Percentiles rank a stretch among this genome's conserved stretches.
These are phyloP conservation scores for Euleptes europaea DNA, from an alignment of 2,113 vertebrate genomes.

Conservation along the genomic window DNA sequence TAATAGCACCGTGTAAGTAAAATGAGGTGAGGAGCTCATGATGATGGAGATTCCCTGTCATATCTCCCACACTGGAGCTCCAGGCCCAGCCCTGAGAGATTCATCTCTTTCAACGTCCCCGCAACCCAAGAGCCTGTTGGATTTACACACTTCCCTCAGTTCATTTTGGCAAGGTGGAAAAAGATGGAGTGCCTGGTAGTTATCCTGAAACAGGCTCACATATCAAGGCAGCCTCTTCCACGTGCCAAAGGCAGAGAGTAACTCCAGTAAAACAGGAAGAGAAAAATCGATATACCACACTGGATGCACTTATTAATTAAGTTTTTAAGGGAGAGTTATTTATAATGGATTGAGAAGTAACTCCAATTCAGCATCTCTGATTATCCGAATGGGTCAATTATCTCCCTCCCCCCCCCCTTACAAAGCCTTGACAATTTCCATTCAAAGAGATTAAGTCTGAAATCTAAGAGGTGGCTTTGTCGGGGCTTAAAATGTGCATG, in stretches of 20 bases:
- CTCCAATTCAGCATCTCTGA: constrained; percentile 4
- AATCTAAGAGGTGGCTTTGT: background rate
- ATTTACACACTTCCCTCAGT: constrained; percentile 26
- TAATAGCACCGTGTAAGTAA: background rate
- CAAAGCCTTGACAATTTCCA: background rate
- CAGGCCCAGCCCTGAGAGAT: constrained; percentile 27
- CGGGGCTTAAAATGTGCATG: background rate
- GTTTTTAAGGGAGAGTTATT: constrained; percentile 25
- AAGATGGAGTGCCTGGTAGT: background rate
- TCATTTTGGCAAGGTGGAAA: constrained; percentile 8
- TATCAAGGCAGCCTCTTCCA: constrained; percentile 1
- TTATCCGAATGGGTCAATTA: constrained; percentile 22
- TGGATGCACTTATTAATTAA: constrained; percentile 34
- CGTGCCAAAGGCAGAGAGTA: constrained; percentile 3
- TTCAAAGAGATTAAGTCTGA: background rate
- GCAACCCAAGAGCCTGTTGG: constrained; percentile 8
- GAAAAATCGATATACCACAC: constrained; percentile 17
- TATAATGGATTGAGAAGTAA: background rate
- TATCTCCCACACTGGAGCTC: constrained; percentile 27
- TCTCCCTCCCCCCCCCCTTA: background rate
- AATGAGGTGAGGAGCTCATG: background rate
- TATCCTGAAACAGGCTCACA: constrained; percentile 8
- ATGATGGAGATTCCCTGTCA: background rate
- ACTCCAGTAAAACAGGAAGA: constrained; percentile 1
- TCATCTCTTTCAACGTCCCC: constrained; percentile 32